Percentiles rank a stretch among this genome's conserved stretches.
Evolutionary conservation across 1,140 invertebrate genomes (phyloP).

Genomic region (Artemia franciscana): DNA sequence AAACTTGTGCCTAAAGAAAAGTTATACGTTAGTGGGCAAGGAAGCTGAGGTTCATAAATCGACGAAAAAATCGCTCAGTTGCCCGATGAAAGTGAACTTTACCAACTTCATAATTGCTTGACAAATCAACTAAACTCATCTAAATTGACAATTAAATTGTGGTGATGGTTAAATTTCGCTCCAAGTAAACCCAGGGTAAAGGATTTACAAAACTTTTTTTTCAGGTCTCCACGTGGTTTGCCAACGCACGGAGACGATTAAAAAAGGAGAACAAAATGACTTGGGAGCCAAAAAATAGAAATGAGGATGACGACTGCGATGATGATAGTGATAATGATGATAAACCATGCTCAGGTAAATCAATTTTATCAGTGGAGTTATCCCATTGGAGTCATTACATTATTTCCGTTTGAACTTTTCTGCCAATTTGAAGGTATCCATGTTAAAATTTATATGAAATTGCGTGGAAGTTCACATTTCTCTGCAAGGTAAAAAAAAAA

Average conservation of each 20-base stretch:
- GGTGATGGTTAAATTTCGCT: no score
- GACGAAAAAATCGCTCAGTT: no score
- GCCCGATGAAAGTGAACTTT: no score
- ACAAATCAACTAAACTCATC: no score
- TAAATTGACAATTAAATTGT: no score
- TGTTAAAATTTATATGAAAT: neutral
- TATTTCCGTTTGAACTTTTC: slow-evolving; percentile 15
- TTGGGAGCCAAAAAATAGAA: slow-evolving; percentile 29
- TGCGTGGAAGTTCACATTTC: neutral
- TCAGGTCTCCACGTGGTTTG: slow-evolving; percentile 42
- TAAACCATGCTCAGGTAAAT: slow-evolving; percentile 28
- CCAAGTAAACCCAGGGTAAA: no score
- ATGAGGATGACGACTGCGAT: slow-evolving; percentile 23
- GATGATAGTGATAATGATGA: slow-evolving; percentile 22
- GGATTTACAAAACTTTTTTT: no score
- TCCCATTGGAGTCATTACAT: slow-evolving; percentile 30
- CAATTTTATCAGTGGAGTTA: slow-evolving; percentile 38
- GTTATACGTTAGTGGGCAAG: no score
- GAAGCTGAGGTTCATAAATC: no score
- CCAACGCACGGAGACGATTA: slow-evolving; percentile 32
- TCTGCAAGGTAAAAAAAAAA: neutral
- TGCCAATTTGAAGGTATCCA: neutral
- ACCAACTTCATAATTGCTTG: no score
- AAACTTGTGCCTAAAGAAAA: no score
- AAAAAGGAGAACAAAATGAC: slow-evolving; percentile 50